Evolutionary conservation across 30 jellyfish, hydroid and myxozoan species (phyloP), one percentile per base, ranked within the genome.

Genomic region (Aurelia sp.): DNA sequence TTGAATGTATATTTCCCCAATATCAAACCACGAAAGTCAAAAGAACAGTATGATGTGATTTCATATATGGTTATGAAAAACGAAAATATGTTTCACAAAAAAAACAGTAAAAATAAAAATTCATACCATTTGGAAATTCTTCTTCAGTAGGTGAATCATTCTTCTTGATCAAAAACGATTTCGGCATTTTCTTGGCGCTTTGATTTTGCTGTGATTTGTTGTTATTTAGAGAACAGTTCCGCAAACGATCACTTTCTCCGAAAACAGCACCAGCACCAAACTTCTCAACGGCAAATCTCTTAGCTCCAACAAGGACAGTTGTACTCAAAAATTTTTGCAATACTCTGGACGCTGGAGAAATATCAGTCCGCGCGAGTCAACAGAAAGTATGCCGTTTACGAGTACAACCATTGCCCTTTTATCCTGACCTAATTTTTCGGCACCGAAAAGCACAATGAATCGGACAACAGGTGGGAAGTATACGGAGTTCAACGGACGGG

Each of bases 381-480:
- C 67, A 22, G 80, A 75, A 86, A 86, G 40, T 86, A 58, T 86
- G 95, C 95, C 95, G 95, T 86, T 65, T 74, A 74, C 89, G 95
- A 86, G 95, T 76, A 86, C 62, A 55, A 17, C 72, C 89, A 84
- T 60, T 74, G 89, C 85, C 89, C 88, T 86, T 86, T 86, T 86
- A 86, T 86, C 86, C 88, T 86, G 95, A 86, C 85, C 95, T 86
- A 68, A 86, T 86, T 86, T 84, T 76, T 86, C 95, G 95, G 95
- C 95, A 86, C 95, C 95, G 95, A 66, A 86, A 76, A 85, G 78
- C 84, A 86, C 95, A 73, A 86, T 86, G 95, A 86, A 86, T 86
- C 30, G 79, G 57, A 69, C 79, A 68, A 86, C 95, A 86, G 95
- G 95, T 86, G 95, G 95, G 79, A 48, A 55, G 60, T 44, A 74